Conservation (phyloP, 1,140 invertebrate species). For the Lasaia peninsularis region DNA sequence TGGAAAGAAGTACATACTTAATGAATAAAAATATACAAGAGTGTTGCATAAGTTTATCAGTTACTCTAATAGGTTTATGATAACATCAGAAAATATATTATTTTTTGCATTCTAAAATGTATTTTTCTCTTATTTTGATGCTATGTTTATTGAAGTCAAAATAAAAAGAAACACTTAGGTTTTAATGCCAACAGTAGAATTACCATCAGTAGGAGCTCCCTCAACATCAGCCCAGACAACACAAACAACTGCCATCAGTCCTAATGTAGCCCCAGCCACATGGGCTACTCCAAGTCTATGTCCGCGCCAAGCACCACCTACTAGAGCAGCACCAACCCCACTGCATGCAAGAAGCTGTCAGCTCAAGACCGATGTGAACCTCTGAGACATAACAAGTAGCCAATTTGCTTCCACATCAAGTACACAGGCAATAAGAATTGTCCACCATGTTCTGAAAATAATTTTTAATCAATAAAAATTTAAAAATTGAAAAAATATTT, state of each 20-base stretch:
- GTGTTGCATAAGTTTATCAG: too few relatives aligned
- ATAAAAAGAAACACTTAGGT: slow-evolving; percentile 18
- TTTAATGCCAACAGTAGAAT: slow-evolving; percentile 24
- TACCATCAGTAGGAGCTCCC: slow-evolving; percentile 81
- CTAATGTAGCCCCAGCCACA: slow-evolving; percentile 88
- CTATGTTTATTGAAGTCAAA: too few relatives aligned
- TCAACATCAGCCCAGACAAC: slow-evolving; percentile 91
- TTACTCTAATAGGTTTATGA: too few relatives aligned
- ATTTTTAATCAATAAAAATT: slow-evolving; percentile 46
- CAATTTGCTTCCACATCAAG: slow-evolving; percentile 82
- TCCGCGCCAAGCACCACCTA: slow-evolving; percentile 83
- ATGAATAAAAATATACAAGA: too few relatives aligned
- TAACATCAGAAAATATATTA: too few relatives aligned
- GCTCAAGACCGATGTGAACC: slow-evolving; percentile 71
- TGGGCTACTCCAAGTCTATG: slow-evolving; percentile 84
- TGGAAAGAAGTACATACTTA: too few relatives aligned
- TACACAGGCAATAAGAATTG: slow-evolving; percentile 53
- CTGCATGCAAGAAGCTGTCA: slow-evolving; percentile 92
- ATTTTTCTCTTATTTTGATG: too few relatives aligned
- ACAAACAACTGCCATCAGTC: slow-evolving; percentile 89
- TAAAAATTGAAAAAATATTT: too few relatives aligned
- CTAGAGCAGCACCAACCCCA: slow-evolving; percentile 89
- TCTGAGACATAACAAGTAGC: slow-evolving; percentile 66
- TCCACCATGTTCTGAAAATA: slow-evolving; percentile 77
- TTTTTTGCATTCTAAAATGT: too few relatives aligned